phyloP scores from a whole-genome alignment of 1,140 invertebrate genomes.

The Dryas iulia region DNA sequence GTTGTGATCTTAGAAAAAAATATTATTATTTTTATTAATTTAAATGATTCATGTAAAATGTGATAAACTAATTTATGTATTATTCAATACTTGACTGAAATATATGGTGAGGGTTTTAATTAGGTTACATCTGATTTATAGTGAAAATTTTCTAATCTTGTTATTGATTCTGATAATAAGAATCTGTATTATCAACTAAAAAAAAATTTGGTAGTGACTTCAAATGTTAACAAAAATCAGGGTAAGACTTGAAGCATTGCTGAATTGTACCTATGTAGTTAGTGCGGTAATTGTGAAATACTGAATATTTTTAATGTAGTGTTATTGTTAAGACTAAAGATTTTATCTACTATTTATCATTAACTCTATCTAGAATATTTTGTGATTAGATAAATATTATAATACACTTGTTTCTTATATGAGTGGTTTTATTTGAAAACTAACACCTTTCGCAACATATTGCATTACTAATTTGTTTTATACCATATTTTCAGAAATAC shows the following conservation, averaged over 20 bases:
- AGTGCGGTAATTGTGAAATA: conserved; percentile 1
- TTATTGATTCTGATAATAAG: not conserved
- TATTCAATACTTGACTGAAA: conserved; percentile 7
- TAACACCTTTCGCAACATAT: not conserved
- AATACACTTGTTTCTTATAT: conserved; percentile 20
- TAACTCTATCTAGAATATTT: conserved; percentile 12
- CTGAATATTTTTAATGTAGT: conserved; percentile 20
- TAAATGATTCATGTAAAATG: conserved; percentile 5
- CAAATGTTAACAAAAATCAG: conserved; percentile 5
- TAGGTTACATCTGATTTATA: too few species aligned
- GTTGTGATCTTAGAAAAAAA: not conserved
- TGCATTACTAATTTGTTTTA: too few species aligned
- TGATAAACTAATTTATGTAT: conserved; percentile 5
- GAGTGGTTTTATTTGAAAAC: not conserved
- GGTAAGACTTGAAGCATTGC: conserved; percentile 18
- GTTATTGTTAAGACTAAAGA: conserved; percentile 25
- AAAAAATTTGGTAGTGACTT: too few species aligned
- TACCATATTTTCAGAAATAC: too few species aligned
- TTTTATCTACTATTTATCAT: conserved; percentile 26
- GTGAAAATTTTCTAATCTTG: not conserved
- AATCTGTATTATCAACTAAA: not conserved
- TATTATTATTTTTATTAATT: not conserved
- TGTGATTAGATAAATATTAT: conserved; percentile 9
- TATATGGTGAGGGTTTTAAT: not conserved
- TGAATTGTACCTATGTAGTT: conserved; percentile 6